Evolutionary conservation across 2,797 vertebrate species (phyloP).

Genomic region (Somateria mollissima): DNA sequence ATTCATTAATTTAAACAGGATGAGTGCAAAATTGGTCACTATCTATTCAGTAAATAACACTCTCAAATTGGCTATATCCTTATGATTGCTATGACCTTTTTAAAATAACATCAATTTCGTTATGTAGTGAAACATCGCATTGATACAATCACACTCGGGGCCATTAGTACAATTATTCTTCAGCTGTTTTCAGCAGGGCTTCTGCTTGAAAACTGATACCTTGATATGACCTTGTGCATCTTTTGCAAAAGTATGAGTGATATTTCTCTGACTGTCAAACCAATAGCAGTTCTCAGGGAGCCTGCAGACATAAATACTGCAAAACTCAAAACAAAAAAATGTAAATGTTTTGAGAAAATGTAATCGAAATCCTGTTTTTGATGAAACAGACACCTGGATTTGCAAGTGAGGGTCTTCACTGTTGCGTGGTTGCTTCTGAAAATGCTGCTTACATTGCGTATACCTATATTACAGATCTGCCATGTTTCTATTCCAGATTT

Average conservation of each 20-base stretch:
- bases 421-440: background rate
- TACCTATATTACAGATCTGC: fast-evolving
- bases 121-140: conserved; percentile 6
- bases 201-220: background rate
- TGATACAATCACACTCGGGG: background rate
- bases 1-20: conserved; percentile 54
- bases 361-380: background rate
- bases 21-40: conserved; percentile 19
- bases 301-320: background rate
- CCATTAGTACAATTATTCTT: background rate
- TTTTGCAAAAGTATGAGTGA: background rate
- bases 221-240: background rate
- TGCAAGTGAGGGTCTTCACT: background rate
- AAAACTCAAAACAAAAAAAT: background rate
- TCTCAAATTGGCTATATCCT: background rate
- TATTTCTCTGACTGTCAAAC: background rate
- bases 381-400: background rate
- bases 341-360: background rate
- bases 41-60: conserved; percentile 35
- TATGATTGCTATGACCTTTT: background rate
- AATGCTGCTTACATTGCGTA: background rate
- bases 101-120: conserved; percentile 25
- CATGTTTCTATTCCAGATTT: background rate
- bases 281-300: background rate
- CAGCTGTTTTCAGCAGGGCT: background rate